A percentile compares a stretch with the other conserved stretches of the same genome.
phyloP scores from a whole-genome alignment of 2,113 vertebrate genomes.

The Antigone vipio region DNA sequence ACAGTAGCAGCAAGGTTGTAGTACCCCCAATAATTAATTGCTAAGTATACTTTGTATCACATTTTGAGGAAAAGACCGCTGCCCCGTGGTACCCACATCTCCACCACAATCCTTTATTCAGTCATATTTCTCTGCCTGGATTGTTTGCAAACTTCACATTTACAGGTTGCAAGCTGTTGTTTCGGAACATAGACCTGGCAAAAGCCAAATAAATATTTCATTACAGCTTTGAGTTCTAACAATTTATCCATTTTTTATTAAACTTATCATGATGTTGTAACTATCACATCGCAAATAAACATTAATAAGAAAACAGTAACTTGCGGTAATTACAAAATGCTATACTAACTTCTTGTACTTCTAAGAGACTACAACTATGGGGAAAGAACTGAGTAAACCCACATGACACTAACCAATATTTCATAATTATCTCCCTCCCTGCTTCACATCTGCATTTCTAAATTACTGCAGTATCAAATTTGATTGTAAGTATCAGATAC shows the following conservation, averaged over 20 bases:
- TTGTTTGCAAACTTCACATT: not conserved
- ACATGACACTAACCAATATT: not conserved
- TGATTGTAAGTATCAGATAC: not conserved
- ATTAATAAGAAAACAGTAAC: not conserved
- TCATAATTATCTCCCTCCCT: not conserved
- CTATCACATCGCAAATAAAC: not conserved
- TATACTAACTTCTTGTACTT: not conserved
- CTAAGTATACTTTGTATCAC: not conserved
- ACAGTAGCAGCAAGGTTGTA: not conserved
- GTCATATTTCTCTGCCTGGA: not conserved
- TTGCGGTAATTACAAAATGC: not conserved
- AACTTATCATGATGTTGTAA: not conserved
- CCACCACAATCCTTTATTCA: no score
- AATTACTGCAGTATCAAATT: not conserved
- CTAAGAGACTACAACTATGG: not conserved
- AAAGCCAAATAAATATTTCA: not conserved
- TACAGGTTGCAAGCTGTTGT: not conserved
- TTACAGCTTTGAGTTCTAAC: not conserved
- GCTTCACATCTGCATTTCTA: not conserved
- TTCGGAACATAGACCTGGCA: not conserved
- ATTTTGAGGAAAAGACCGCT: not conserved
- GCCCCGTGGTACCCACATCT: not conserved
- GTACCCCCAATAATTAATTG: not conserved
- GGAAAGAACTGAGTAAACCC: not conserved
- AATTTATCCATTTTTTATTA: not conserved